phyloP scores from a whole-genome alignment of 2,888 invertebrate genomes.

The Eupeodes luniger region DNA sequence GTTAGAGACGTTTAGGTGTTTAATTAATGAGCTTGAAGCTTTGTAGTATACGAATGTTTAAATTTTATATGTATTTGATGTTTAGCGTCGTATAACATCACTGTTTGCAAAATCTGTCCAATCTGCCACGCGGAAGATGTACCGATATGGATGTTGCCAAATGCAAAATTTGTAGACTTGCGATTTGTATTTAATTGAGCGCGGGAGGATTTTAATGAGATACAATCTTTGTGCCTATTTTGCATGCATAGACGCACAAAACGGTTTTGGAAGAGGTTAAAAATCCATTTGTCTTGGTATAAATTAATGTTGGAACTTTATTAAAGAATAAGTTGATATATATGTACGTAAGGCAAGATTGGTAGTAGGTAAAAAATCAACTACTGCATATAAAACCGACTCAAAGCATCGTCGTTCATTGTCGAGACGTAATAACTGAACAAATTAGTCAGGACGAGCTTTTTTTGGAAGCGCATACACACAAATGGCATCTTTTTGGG shows the following conservation, averaged over 20 bases:
- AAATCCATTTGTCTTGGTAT: conserved; percentile 34
- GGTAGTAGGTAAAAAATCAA: no score
- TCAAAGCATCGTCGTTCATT: not conserved
- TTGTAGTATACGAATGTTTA: not conserved
- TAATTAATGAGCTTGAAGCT: conserved; percentile 64
- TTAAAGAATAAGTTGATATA: conserved; percentile 4
- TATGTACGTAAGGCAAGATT: no score
- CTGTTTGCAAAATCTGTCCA: conserved; percentile 47
- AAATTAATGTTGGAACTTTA: conserved; percentile 23
- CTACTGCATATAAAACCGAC: not conserved
- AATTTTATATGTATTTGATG: no score
- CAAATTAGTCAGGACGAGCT: conserved; percentile 12
- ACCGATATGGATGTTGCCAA: conserved; percentile 50
- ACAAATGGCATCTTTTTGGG: not conserved
- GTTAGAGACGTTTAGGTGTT: conserved; percentile 71
- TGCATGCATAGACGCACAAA: not conserved
- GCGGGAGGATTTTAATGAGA: conserved; percentile 69
- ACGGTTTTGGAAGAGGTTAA: conserved; percentile 11
- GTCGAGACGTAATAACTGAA: not conserved
- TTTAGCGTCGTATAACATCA: not conserved
- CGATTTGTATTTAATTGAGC: conserved; percentile 69
- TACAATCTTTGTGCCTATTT: conserved; percentile 38
- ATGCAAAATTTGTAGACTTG: conserved; percentile 67
- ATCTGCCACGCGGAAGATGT: conserved; percentile 69
- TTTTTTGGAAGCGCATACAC: not conserved